These are phyloP conservation scores for Geococcyx californianus DNA, from an alignment of 2,113 vertebrate species.

Conservation along the genomic window DNA sequence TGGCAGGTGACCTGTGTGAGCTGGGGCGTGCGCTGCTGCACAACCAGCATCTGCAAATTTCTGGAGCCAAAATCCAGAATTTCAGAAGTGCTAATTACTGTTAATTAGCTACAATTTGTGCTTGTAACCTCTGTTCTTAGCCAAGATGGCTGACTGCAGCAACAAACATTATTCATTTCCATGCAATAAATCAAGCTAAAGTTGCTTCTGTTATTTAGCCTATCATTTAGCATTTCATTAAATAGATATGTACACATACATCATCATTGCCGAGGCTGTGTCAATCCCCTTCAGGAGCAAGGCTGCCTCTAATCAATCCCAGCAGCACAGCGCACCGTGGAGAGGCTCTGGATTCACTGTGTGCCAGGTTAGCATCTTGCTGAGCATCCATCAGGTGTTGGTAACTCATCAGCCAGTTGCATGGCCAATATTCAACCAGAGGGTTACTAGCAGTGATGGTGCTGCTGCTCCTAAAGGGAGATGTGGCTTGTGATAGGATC, in stretches of 20 bases:
- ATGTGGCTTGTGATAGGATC: not conserved
- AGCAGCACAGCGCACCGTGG: accelerated
- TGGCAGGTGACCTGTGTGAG: not conserved
- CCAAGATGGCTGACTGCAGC: conserved; percentile 54
- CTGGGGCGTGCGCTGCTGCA: not conserved
- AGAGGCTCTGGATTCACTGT: accelerated
- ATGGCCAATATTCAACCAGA: accelerated
- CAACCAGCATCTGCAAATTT: not conserved
- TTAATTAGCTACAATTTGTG: conserved; percentile 50
- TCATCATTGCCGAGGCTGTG: not conserved
- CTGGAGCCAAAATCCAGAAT: not conserved
- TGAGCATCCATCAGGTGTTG: accelerated
- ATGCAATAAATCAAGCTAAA: conserved; percentile 41
- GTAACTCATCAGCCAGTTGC: not conserved
- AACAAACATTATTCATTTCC: not conserved
- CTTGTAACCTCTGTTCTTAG: not conserved
- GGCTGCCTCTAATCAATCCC: not conserved
- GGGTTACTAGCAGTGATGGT: not conserved
- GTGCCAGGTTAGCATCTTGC: not conserved
- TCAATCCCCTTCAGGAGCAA: not conserved
- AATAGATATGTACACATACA: not conserved
- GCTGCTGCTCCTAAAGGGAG: not conserved
- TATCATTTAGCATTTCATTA: conserved; percentile 53
- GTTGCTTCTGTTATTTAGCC: conserved; percentile 26
- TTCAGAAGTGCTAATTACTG: conserved; percentile 26